Evolutionary conservation across 2,888 invertebrate species (phyloP), one percentile per base, ranked within the genome.

Genomic region (Drosophila nigricruria): DNA sequence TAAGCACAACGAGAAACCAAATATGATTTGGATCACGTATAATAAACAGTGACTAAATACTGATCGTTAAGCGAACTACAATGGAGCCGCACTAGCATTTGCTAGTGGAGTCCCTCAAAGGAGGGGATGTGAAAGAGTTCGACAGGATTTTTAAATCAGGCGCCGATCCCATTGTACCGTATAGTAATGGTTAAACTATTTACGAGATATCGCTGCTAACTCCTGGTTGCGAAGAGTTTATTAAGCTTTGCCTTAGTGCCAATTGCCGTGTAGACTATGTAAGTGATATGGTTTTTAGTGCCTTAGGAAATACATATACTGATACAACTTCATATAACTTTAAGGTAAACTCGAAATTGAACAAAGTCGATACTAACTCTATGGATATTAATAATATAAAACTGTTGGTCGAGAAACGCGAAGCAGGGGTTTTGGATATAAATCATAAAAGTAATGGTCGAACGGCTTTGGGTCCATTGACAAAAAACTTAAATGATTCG

Each of bases 351-450:
- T 65, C 54, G 1, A 80, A 69, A 2, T 59, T 77, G 5, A 80
- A 85, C 20, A 92, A 92, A 73, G 73, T 86, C 74, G 92, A 91
- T 5, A 68, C 87, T 23, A 92, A 92, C 54, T 92, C 92, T 0
- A 65, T 73, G 14, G 91, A 92, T 68, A 90, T 90, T 5, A 65
- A 65, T 20, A 92, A 91, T 52, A 10, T 92, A 1, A 62, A 62
- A 1, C 65, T 60, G 1, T 52, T 92, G 0, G 60, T 92, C 25
- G 70, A 71, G 6, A 58, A 67, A 1, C 59, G 63, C 5, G 71
- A 65, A 16, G 65, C 16, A 1, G 2, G 5, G 16, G 6, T 2
- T n/a, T n/a, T 89, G 0, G 70, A 81, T 25, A 71, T 91, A 5
- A 78, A 92, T 70, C 75, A 79, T 8, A 81, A 81, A 70, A 90